Evolutionary conservation across 2,113 vertebrate species (phyloP), one percentile per base, ranked within the genome.

Genomic region (Leuciscus idus): DNA sequence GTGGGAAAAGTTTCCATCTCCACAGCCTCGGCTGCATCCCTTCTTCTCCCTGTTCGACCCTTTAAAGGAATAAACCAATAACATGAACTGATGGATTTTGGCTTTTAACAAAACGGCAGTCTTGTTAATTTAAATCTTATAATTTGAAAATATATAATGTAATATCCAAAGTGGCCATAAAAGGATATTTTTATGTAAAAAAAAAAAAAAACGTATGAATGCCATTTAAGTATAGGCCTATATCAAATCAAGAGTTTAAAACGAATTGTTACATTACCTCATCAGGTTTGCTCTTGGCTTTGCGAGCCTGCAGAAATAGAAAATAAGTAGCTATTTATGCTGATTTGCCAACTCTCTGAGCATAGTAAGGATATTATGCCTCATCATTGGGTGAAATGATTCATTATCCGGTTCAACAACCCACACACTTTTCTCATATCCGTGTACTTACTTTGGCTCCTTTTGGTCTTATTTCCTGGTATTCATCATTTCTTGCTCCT

Each of bases 381-480:
- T n/a, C 70, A 73, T 23, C 11, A 23, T 23, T 72, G 10, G 68
- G 36, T 43, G 39, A 23, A 39, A 72, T 43, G 19, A 43, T 9
- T 11, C 23, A 36, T 19, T 43, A 39, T 12, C 23, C 11, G 13
- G 4, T n/a, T 3, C 6, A 43, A 80, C 50, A 43, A 80, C 50
- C 75, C 13, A 64, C 39, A 81, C 36, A 64, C 46, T 82, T 64
- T 3, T 28, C 39, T 30, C 9, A 46, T 28, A 50, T 15, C 48
- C 26, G 39, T 43, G n/a, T 0, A 19, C 86, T 73, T 74, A 94
- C 93, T 85, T 86, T 91, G 61, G 0, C 33, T 79, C 55, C 55
- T 70, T 86, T 90, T 9, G n/a, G 2, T 23, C 91, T n/a, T n/a
- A 93, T 83, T 62, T 70, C 61, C 17, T 93, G 74, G 57, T 94